Conservation (phyloP, 2,888 invertebrate species). For the Orthonevra nobilis region DNA sequence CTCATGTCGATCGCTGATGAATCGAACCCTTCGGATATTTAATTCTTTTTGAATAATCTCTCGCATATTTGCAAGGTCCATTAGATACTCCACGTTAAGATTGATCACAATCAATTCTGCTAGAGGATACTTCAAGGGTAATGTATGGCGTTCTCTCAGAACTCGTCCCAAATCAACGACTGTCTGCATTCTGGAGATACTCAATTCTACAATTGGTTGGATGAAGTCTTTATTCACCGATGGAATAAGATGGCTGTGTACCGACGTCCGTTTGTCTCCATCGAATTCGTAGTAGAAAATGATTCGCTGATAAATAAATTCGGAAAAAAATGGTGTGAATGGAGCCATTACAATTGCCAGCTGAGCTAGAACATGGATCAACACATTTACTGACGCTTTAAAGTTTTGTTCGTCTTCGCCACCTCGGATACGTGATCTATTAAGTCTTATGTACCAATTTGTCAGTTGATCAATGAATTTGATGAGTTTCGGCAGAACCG, state of each 20-base stretch:
- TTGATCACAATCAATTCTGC: slow-evolving; percentile 95
- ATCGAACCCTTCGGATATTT: slow-evolving; percentile 40
- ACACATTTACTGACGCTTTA: slow-evolving; percentile 15
- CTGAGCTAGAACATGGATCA: slow-evolving; percentile 35
- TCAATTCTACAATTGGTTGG: slow-evolving; percentile 89
- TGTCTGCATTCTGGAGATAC: slow-evolving; percentile 93
- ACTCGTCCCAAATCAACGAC: slow-evolving; percentile 95
- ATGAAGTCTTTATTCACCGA: slow-evolving; percentile 84
- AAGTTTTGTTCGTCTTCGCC: slow-evolving; percentile 77
- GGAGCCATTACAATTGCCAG: slow-evolving; percentile 90
- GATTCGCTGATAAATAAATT: slow-evolving; percentile 89
- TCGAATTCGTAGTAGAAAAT: slow-evolving; percentile 75
- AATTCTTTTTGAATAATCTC: slow-evolving; percentile 87
- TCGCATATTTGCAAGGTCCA: slow-evolving; percentile 87
- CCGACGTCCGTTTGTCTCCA: slow-evolving; percentile 82
- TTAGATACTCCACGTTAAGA: slow-evolving; percentile 87
- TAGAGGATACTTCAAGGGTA: slow-evolving; percentile 96
- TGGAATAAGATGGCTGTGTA: slow-evolving; percentile 92
- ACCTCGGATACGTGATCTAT: slow-evolving; percentile 90
- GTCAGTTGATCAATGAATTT: slow-evolving; percentile 97
- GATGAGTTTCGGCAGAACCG: slow-evolving; percentile 92
- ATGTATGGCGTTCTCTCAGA: slow-evolving; percentile 92
- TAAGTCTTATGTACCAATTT: slow-evolving; percentile 98
- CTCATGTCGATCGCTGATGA: slow-evolving; percentile 24
- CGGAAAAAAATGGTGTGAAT: slow-evolving; percentile 96